Evolutionary conservation across 2,888 invertebrate genomes (phyloP).

Genomic region (Orthosia incerta): DNA sequence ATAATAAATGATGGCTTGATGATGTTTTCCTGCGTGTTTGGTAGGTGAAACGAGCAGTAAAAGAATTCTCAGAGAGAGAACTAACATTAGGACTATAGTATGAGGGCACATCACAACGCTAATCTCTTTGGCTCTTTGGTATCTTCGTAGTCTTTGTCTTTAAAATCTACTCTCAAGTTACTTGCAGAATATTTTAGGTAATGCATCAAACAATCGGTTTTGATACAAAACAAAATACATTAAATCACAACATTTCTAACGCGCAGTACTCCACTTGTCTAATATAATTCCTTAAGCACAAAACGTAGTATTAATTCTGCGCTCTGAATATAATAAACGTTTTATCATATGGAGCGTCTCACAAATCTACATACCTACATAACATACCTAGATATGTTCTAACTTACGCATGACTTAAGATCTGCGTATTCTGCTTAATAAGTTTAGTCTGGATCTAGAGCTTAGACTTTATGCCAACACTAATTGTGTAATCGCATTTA

Average conservation of each 20-base stretch:
- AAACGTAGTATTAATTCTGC: conserved; percentile 7
- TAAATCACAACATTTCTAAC: not conserved
- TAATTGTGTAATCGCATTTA: conserved; percentile 45
- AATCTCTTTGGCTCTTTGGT: too few relatives aligned
- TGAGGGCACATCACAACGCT: not conserved
- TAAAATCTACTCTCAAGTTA: too few relatives aligned
- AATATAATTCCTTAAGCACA: conserved; percentile 23
- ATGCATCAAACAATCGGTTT: not conserved
- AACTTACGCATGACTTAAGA: conserved; percentile 49
- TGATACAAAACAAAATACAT: too few relatives aligned
- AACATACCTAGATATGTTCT: not conserved
- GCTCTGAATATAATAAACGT: conserved; percentile 27
- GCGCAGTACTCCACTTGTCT: not conserved
- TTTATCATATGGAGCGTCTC: conserved; percentile 25
- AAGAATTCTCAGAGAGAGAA: not conserved
- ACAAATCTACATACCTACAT: not conserved
- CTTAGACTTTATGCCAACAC: conserved; percentile 38
- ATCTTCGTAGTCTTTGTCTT: too few relatives aligned
- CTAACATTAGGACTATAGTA: not conserved
- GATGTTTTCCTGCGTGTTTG: not conserved
- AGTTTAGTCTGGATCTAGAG: conserved; percentile 44
- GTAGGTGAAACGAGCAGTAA: not conserved
- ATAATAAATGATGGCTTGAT: not conserved
- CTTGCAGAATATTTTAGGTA: not conserved
- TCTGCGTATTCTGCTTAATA: conserved; percentile 47